Percentiles rank a stretch among this genome's conserved stretches.
Conservation (phyloP, 1,140 invertebrate genomes). For the Papilio xuthus region DNA sequence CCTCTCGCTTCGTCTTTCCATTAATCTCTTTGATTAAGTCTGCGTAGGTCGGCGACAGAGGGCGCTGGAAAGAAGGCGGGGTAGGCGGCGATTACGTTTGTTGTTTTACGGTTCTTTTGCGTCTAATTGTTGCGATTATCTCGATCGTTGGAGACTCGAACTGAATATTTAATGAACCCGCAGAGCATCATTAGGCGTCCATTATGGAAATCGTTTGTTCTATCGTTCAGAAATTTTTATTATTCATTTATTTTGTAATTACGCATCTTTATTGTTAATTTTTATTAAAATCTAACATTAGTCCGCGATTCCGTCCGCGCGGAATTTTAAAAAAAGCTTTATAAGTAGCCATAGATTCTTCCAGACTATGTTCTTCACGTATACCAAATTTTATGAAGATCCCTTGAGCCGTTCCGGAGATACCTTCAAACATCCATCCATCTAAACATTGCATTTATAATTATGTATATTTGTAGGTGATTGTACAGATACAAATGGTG, state of each 20-base stretch:
- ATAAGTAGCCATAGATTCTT: too few relatives aligned
- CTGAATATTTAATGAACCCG: constrained; percentile 20
- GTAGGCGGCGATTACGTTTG: constrained; percentile 32
- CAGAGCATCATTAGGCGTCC: background rate
- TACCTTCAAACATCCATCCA: too few relatives aligned
- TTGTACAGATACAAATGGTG: background rate
- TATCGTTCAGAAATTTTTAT: constrained; percentile 2
- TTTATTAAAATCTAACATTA: too few relatives aligned
- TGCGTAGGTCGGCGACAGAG: constrained; percentile 13
- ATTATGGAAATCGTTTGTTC: constrained; percentile 23
- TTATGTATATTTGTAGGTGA: background rate
- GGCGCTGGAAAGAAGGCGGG: background rate
- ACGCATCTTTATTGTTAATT: background rate
- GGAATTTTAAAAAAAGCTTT: too few relatives aligned
- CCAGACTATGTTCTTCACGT: too few relatives aligned
- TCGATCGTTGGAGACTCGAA: constrained; percentile 10
- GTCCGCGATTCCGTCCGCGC: too few relatives aligned
- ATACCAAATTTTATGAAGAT: too few relatives aligned
- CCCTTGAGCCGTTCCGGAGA: too few relatives aligned
- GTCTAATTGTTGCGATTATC: constrained; percentile 27
- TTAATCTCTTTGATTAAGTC: constrained; percentile 43
- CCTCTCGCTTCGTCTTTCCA: constrained; percentile 8
- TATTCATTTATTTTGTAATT: constrained; percentile 4
- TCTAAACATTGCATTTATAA: too few relatives aligned
- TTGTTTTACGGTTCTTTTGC: constrained; percentile 30